Evolutionary conservation across 2,888 invertebrate genomes (phyloP).

Genomic region (Diarsia mendica): DNA sequence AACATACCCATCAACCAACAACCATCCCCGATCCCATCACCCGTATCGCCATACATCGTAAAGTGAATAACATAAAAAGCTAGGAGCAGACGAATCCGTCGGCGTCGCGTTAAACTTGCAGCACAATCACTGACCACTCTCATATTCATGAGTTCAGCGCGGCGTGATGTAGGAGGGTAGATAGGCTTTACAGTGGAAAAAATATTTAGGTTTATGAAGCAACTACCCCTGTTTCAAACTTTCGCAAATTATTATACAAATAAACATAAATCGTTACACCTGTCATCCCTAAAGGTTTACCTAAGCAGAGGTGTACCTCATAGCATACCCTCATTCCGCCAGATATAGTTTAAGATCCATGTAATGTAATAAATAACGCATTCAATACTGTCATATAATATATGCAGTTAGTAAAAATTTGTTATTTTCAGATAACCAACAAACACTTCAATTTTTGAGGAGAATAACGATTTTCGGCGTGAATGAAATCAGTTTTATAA

Average conservation of each 20-base stretch:
- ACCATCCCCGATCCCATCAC: conserved; percentile 41
- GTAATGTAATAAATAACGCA: too few relatives aligned
- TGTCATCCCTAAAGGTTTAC: too few relatives aligned
- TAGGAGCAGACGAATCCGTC: conserved; percentile 66
- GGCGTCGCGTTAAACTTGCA: conserved; percentile 78
- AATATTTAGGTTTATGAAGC: not conserved
- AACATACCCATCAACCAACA: not conserved
- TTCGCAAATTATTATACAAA: too few relatives aligned
- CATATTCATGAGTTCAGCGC: conserved; percentile 78
- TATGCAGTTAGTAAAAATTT: too few relatives aligned
- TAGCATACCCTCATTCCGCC: too few relatives aligned
- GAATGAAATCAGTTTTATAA: not conserved
- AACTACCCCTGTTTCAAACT: too few relatives aligned
- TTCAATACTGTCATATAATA: too few relatives aligned
- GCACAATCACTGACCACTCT: conserved; percentile 80
- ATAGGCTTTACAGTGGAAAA: conserved; percentile 16
- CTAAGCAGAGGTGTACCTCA: too few relatives aligned
- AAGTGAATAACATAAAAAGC: conserved; percentile 77
- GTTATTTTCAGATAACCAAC: too few relatives aligned
- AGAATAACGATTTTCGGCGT: not conserved
- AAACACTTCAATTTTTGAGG: too few relatives aligned
- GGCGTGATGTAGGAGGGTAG: conserved; percentile 47
- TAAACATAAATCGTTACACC: too few relatives aligned
- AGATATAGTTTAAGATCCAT: too few relatives aligned
- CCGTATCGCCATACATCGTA: conserved; percentile 52